Percentiles rank a stretch among this genome's conserved stretches.
phyloP scores from a whole-genome alignment of 2,113 vertebrate species.

The Platysternon megacephalum region DNA sequence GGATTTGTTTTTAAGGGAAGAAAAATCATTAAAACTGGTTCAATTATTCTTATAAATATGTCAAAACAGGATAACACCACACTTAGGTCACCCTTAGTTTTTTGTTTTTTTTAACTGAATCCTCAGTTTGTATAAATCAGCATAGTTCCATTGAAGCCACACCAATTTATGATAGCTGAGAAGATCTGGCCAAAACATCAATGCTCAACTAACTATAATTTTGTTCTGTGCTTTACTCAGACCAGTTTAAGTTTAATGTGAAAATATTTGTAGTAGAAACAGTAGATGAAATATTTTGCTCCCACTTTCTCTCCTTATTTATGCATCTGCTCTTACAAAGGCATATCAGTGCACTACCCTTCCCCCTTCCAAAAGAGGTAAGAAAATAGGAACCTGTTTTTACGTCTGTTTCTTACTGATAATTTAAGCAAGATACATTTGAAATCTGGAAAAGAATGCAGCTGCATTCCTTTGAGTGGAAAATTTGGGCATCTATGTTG shows the following conservation, averaged over 20 bases:
- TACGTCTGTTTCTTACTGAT: slow-evolving; percentile 32
- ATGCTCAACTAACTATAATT: not conserved
- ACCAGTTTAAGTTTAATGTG: not conserved
- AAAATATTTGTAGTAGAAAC: slow-evolving; percentile 33
- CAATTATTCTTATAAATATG: slow-evolving; percentile 48
- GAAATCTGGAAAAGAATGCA: not conserved
- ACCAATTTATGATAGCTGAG: slow-evolving; percentile 40
- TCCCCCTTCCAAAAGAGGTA: not conserved
- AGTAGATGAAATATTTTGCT: slow-evolving; percentile 12
- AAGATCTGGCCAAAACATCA: slow-evolving; percentile 23
- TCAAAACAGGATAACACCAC: not conserved
- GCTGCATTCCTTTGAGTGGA: not conserved
- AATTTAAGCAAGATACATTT: not conserved
- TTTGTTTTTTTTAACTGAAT: not conserved
- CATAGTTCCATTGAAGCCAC: not conserved
- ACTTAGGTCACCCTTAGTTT: rapidly evolving
- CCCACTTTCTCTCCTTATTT: not conserved
- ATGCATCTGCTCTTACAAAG: not conserved
- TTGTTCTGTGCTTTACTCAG: slow-evolving; percentile 7
- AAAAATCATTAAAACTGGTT: slow-evolving; percentile 50
- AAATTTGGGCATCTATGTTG: not conserved
- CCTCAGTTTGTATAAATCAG: slow-evolving; percentile 1
- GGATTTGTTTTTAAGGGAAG: slow-evolving; percentile 46
- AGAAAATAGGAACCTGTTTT: not conserved
- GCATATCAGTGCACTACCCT: not conserved